Base-by-base conservation (phyloP, 2,888 invertebrate species). In the Trachelus tabidus region DNA sequence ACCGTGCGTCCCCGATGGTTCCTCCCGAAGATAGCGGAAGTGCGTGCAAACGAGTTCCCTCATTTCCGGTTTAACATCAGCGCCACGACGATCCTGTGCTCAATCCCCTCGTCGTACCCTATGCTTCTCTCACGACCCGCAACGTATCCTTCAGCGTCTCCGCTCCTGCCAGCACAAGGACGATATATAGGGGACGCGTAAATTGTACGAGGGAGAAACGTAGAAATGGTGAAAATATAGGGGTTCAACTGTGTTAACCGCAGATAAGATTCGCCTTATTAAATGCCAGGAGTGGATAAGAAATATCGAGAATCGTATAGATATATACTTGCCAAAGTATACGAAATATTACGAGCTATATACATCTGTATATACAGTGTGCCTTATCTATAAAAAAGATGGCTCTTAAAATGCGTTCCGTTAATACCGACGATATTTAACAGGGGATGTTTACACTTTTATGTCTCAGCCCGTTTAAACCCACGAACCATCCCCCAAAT, bases 341-440 rank as follows among this genome's bases (percentile, higher is more conserved):
- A 37, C 15, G 15, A 37, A 37, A 15, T 37, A 37, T 37, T 37
- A 12, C 37, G 4, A 37, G 4, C 15, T 3, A 37, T 37, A 4
- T 37, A 37, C 15, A 37, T 4, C 1, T 37, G 12, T 37, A 35
- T 35, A 35, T 12, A 4, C 35, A 15, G 40, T 40, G 40, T 40
- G 40, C 40, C 40, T 40, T 40, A 40, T 40, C 15, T 40, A 6
- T 40, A 40, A 15, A 15, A 40, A 40, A 15, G 15, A 40, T 40
- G 15, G 15, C 15, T 40, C 15, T 15, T 40, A 15, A 15, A 40
- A 40, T 40, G 15, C 15, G 40, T 40, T 6, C 76, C 74, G 79
- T 78, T 81, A 82, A 84, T 83, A 83, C 15, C 76, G 77, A 83
- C 78, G 83, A 81, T 79, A 79, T 81, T 40, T 80, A 79, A 74